A percentile compares a stretch with the other conserved stretches of the same genome.
Evolutionary conservation across 2,888 invertebrate species (phyloP).

Genomic region (Sipunculus nudus): DNA sequence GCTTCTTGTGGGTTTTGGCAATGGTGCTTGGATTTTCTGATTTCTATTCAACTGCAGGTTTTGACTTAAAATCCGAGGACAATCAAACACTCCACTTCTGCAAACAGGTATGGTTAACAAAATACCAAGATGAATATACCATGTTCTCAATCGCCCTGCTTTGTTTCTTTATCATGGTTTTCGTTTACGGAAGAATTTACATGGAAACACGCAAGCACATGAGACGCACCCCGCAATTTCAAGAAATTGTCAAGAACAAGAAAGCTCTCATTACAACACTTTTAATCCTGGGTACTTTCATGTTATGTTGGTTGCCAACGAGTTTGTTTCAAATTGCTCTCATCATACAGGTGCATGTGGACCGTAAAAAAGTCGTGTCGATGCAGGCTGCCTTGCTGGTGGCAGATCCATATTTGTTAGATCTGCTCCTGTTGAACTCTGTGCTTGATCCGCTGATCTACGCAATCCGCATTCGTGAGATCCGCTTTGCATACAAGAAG

Average conservation of each 20-base stretch:
- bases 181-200: slow-evolving; percentile 50
- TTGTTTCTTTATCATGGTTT: slow-evolving; percentile 45
- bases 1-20: slow-evolving; percentile 29
- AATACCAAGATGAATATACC: slow-evolving; percentile 52
- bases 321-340: slow-evolving; percentile 28
- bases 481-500: slow-evolving; percentile 22
- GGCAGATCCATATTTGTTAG: slow-evolving; percentile 24
- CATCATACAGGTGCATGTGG: slow-evolving; percentile 24
- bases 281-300: slow-evolving; percentile 36
- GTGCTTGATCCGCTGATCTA: slow-evolving; percentile 38
- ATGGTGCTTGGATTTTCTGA: slow-evolving; percentile 39
- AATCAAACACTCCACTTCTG: slow-evolving; percentile 47
- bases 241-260: slow-evolving; percentile 17
- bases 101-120: slow-evolving; percentile 46
- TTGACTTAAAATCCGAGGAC: slow-evolving; percentile 21
- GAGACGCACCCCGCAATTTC: background rate
- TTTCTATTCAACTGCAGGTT: slow-evolving; percentile 18
- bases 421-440: slow-evolving; percentile 32
- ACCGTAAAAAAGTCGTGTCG: background rate
- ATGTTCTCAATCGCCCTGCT: slow-evolving; percentile 46
- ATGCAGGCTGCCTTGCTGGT: background rate
- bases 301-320: slow-evolving; percentile 36
- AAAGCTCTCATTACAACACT: slow-evolving; percentile 35
- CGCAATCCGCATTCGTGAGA: slow-evolving; percentile 28
- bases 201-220: slow-evolving; percentile 37